These are phyloP conservation scores for Macrophya annulata DNA, from an alignment of 2,888 invertebrate genomes.

Conservation along the genomic window DNA sequence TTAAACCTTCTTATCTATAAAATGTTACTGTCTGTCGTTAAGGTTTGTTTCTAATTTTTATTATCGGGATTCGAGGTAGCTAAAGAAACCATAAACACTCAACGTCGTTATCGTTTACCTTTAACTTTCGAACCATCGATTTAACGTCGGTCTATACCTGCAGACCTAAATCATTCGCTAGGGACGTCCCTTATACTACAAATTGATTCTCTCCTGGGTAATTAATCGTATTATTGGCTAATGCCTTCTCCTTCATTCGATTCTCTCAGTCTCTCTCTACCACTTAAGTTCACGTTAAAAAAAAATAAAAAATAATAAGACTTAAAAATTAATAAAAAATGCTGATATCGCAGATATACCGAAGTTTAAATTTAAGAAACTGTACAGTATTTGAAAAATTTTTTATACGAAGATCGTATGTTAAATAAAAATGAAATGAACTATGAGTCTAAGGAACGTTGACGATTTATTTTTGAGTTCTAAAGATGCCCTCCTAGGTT, in stretches of 20 bases:
- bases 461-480: slow-evolving; percentile 6
- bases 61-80: background rate
- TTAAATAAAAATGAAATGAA: background rate
- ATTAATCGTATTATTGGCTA: slow-evolving; percentile 38
- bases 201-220: slow-evolving; percentile 25
- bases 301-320: background rate
- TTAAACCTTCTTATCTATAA: background rate
- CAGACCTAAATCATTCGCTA: slow-evolving; percentile 28
- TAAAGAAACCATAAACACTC: background rate
- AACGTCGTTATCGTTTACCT: background rate
- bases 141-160: slow-evolving; percentile 6
- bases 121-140: slow-evolving; percentile 8
- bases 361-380: slow-evolving; percentile 20
- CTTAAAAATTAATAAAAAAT: background rate
- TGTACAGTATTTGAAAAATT: too few relatives aligned
- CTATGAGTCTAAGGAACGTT: background rate
- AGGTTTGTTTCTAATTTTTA: background rate
- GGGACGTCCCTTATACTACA: slow-evolving; percentile 28
- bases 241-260: background rate
- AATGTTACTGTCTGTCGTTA: background rate
- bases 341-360: background rate
- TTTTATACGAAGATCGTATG: too few relatives aligned
- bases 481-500: background rate
- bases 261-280: background rate
- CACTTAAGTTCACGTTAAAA: background rate